These are phyloP conservation scores for Illadopsis cleaveri DNA, from an alignment of 2,113 vertebrate genomes.

Conservation along the genomic window DNA sequence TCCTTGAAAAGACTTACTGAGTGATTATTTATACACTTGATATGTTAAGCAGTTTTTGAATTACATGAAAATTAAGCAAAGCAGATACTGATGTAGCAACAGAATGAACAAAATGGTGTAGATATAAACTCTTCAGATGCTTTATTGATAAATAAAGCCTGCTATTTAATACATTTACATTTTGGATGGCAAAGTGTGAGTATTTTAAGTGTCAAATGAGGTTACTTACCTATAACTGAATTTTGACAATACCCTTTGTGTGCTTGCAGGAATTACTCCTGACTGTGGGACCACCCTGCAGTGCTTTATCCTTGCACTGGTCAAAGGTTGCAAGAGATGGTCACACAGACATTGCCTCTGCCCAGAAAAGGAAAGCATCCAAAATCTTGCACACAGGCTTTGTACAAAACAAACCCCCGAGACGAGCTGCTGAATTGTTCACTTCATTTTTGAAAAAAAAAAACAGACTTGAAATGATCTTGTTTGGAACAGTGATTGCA, in stretches of 20 bases:
- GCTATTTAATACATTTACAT: neutral
- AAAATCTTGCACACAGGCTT: neutral
- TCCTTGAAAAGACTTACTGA: neutral
- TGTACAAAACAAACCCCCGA: neutral
- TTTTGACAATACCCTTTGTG: neutral
- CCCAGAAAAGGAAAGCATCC: neutral
- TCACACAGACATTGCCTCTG: neutral
- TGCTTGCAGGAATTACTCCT: neutral
- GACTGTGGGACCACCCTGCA: neutral
- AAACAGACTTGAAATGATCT: neutral
- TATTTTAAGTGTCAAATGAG: neutral
- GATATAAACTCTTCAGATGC: neutral
- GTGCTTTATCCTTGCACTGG: neutral
- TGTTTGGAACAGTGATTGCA: accelerated
- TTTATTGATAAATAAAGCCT: neutral
- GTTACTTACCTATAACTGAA: neutral
- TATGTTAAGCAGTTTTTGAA: neutral
- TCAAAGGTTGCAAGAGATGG: accelerated
- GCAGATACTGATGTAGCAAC: neutral
- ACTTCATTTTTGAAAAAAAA: neutral
- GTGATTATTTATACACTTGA: neutral
- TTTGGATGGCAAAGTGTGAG: neutral
- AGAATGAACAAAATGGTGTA: neutral
- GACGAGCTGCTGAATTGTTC: neutral
- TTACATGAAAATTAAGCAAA: neutral